Base-by-base conservation (phyloP, 2,888 invertebrate genomes). In the Trileptium ribeirensis region DNA sequence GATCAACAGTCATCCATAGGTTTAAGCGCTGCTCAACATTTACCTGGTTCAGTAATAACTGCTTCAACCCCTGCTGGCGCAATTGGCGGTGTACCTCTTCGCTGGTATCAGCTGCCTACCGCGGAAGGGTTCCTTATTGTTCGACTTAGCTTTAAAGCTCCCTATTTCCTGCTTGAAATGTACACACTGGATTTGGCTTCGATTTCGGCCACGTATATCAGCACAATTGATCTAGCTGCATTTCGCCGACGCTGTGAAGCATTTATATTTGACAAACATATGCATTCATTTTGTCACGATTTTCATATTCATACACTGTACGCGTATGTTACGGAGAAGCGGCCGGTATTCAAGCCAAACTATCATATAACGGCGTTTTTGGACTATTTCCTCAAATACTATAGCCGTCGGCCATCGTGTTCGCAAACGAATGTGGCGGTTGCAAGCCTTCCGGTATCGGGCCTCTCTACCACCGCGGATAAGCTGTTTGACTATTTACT, bases 341-440 rank as follows among this genome's bases (percentile, higher is more conserved):
- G 86, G 67, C 83, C 85, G 1, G 83, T 88, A 3, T 87, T 89
- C 83, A 87, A 86, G 36, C 85, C 85, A 19, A 92, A 92, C 67
- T 94, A 93, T 88, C 93, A 94, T 87, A 90, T 94, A 1, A 92
- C 92, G 36, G 92, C 92, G 84, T 94, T 94, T 88, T 90, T 94
- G 39, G 92, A 92, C 83, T 94, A 94, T 87, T 94, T 94, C 87
- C 91, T 92, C 83, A 92, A 93, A 87, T 93, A 93, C 87, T 94
- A 94, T 87, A 92, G 92, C 78, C 93, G 93, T 88, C 92, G 93
- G 2, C 94, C 94, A 0, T 93, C 93, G 88, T 37, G 91, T 92
- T 51, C 51, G 51, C 86, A 91, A 93, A 87, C 93, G 93, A 93
- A 89, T 81, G 83, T n/a, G 34, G n/a, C 81, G 31, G 15, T 33